A percentile compares a stretch with the other conserved stretches of the same genome.
Conservation (phyloP, 2,888 invertebrate genomes). For the Drosophila siamana region DNA sequence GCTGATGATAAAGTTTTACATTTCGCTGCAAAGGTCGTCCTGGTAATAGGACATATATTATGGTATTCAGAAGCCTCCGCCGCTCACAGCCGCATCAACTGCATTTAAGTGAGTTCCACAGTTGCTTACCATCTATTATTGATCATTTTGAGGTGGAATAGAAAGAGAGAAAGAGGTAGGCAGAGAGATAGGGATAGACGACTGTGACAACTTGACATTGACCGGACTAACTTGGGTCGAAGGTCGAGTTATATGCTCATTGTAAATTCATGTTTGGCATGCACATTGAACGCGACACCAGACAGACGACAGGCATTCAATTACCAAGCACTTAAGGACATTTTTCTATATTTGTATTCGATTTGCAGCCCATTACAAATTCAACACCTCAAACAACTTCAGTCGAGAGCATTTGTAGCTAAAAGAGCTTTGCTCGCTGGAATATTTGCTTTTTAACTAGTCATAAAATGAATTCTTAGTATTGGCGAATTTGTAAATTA, state of each 20-base stretch:
- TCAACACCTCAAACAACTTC: neutral
- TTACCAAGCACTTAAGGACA: constrained; percentile 25
- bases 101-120: constrained; percentile 28
- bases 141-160: constrained; percentile 5
- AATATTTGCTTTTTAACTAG: too few relatives aligned
- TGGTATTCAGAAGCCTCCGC: constrained; percentile 19
- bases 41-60: constrained; percentile 9
- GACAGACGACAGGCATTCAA: constrained; percentile 13
- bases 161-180: neutral
- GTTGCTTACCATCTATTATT: constrained; percentile 25
- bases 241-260: constrained; percentile 38
- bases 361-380: constrained; percentile 11
- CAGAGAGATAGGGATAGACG: neutral
- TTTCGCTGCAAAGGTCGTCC: constrained; percentile 35
- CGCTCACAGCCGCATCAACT: constrained; percentile 8
- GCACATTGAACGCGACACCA: neutral
- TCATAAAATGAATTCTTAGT: too few relatives aligned
- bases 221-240: constrained; percentile 23
- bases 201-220: constrained; percentile 28
- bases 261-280: constrained; percentile 29
- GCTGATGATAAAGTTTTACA: constrained; percentile 17
- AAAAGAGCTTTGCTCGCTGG: too few relatives aligned
- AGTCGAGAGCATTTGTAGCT: neutral
- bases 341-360: neutral
- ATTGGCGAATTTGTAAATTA: too few relatives aligned